Percentiles rank a stretch among this genome's conserved stretches.
Conservation (phyloP, 2,888 invertebrate species). For the Cylindroiulus punctatus region DNA sequence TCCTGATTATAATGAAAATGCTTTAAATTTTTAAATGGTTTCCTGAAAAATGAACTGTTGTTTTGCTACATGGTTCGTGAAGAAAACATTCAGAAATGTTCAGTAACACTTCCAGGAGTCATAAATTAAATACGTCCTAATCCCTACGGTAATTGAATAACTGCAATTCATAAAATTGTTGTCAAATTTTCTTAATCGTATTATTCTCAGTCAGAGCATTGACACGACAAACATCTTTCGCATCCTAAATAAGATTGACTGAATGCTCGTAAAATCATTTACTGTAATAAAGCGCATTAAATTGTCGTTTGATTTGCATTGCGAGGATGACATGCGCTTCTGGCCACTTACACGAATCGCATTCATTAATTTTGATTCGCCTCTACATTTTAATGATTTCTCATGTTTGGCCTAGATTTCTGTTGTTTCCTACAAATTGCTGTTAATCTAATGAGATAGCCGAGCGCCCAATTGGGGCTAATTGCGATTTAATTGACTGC, state of each 20-base stretch:
- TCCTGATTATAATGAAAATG: too few relatives aligned
- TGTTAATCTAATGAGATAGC: not conserved
- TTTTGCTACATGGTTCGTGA: not conserved
- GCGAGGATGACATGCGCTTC: not conserved
- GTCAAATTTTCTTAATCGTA: too few relatives aligned
- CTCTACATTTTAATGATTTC: not conserved
- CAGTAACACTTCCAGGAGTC: too few relatives aligned
- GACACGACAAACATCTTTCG: not conserved
- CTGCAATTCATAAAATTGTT: too few relatives aligned
- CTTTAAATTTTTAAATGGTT: too few relatives aligned
- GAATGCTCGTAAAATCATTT: not conserved
- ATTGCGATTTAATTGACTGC: slow-evolving; percentile 34
- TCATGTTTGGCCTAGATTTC: slow-evolving; percentile 8
- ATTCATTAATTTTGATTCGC: not conserved
- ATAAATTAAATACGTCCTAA: too few relatives aligned
- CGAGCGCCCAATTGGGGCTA: not conserved
- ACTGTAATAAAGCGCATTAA: not conserved
- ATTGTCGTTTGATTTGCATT: not conserved
- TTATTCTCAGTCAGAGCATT: not conserved
- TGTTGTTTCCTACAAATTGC: not conserved
- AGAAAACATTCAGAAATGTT: not conserved
- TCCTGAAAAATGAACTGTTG: too few relatives aligned
- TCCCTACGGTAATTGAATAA: too few relatives aligned
- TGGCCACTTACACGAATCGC: not conserved
- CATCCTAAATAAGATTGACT: not conserved